Evolutionary conservation across 2,888 invertebrate genomes (phyloP).

Genomic region (Epistrophe grossulariae): DNA sequence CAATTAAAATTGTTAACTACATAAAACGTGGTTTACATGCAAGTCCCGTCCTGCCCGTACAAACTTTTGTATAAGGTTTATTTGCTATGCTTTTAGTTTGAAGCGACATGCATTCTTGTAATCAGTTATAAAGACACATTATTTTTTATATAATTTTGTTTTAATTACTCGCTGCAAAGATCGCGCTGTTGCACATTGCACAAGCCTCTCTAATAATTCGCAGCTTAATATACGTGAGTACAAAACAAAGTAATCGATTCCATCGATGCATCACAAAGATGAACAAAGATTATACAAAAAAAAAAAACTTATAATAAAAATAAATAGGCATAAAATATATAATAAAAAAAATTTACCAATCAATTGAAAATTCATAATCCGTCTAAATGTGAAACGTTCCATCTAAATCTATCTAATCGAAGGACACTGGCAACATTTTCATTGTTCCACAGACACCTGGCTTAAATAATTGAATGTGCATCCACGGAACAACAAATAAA

Average conservation of each 20-base stretch:
- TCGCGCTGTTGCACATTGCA: slow-evolving; percentile 19
- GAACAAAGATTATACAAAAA: slow-evolving; percentile 19
- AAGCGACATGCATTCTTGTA: slow-evolving; percentile 49
- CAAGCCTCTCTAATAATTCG: slow-evolving; percentile 12
- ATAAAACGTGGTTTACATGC: slow-evolving; percentile 36
- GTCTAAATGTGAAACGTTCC: slow-evolving; percentile 44
- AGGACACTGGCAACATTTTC: slow-evolving; percentile 42
- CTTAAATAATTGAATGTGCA: slow-evolving; percentile 29
- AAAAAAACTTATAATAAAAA: background rate
- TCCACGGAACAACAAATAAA: slow-evolving; percentile 20
- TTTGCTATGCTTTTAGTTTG: slow-evolving; percentile 7
- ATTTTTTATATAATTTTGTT: slow-evolving; percentile 9
- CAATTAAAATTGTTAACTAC: slow-evolving; percentile 37
- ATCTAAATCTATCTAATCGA: slow-evolving; percentile 46
- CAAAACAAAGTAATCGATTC: slow-evolving; percentile 28
- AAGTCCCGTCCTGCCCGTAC: slow-evolving; percentile 8
- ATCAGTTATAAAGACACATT: slow-evolving; percentile 20
- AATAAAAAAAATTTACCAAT: background rate
- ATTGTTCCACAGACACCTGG: slow-evolving; percentile 41
- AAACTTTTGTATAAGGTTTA: background rate
- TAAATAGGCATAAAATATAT: too few species aligned
- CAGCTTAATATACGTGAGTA: background rate
- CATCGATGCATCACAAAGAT: slow-evolving; percentile 39
- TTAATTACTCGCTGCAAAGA: slow-evolving; percentile 55
- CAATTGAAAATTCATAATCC: slow-evolving; percentile 34